Evolutionary conservation across 2,113 vertebrate genomes (phyloP).

Genomic region (Embiotoca jacksoni): DNA sequence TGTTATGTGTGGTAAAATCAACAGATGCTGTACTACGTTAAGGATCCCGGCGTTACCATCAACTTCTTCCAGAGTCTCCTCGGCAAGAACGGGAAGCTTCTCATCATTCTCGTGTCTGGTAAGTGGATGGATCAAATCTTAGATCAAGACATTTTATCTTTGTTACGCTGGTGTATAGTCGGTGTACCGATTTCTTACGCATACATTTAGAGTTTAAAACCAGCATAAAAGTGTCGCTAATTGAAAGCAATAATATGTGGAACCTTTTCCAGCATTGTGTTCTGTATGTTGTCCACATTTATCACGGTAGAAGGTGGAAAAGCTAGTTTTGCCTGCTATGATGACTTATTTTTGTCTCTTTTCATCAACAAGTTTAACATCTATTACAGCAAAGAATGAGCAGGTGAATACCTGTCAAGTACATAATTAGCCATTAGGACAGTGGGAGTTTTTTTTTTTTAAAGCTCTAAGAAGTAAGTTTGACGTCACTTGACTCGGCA

Average conservation of each 20-base stretch:
- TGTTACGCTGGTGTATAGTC: neutral
- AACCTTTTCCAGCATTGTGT: too few relatives aligned
- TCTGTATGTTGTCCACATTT: neutral
- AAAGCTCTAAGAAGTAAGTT: too few relatives aligned
- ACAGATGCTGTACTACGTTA: constrained; percentile 92
- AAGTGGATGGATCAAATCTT: constrained; percentile 57
- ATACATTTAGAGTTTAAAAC: too few relatives aligned
- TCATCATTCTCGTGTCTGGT: constrained; percentile 94
- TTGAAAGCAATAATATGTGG: too few relatives aligned
- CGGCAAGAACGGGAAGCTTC: constrained; percentile 86
- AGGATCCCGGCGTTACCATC: constrained; percentile 87
- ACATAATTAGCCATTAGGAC: too few relatives aligned
- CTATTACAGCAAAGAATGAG: neutral
- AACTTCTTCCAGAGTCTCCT: constrained; percentile 90
- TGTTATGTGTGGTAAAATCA: constrained; percentile 60
- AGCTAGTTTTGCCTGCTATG: too few relatives aligned
- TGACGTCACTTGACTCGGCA: too few relatives aligned
- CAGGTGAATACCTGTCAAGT: too few relatives aligned
- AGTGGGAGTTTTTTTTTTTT: too few relatives aligned
- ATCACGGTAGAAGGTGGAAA: neutral
- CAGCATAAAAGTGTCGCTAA: too few relatives aligned
- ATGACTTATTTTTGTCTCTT: too few relatives aligned
- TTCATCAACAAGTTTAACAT: neutral
- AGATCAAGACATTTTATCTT: neutral
- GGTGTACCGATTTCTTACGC: neutral